Percentiles rank a stretch among this genome's conserved stretches.
phyloP scores from a whole-genome alignment of 2,797 vertebrate species.

The Eupleurogrammus muticus region DNA sequence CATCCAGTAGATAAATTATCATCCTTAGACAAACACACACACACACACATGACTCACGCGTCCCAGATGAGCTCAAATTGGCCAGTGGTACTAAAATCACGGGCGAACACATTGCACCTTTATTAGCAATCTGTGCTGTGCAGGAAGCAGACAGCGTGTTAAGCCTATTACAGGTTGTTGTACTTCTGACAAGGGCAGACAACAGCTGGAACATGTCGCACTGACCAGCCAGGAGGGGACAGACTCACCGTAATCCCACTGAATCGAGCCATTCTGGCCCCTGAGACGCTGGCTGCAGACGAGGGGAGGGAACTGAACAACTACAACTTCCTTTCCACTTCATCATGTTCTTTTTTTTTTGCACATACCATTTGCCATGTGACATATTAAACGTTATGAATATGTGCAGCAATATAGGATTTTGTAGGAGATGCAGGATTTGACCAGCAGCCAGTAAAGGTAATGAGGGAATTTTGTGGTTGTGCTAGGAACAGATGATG shows the following conservation, averaged over 20 bases:
- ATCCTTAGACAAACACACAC: constrained; percentile 31
- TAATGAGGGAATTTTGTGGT: too few species aligned
- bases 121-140: constrained; percentile 76
- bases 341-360: not conserved
- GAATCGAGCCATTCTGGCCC: constrained; percentile 44
- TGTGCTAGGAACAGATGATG: too few species aligned
- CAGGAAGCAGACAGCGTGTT: constrained; percentile 61
- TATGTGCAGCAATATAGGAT: too few species aligned
- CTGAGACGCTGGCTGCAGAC: constrained; percentile 3
- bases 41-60: constrained; percentile 19
- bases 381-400: too few species aligned
- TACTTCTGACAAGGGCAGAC: constrained; percentile 67
- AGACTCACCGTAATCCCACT: constrained; percentile 55
- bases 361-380: too few species aligned
- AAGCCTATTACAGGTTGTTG: constrained; percentile 77
- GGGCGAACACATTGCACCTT: constrained; percentile 70
- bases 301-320: not conserved
- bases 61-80: constrained; percentile 63
- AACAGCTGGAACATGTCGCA: constrained; percentile 69
- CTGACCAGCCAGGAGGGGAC: constrained; percentile 46
- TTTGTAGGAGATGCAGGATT: too few species aligned
- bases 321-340: not conserved
- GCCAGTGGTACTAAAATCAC: constrained; percentile 61
- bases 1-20: constrained; percentile 36
- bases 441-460: too few species aligned